Conservation (phyloP, 2,797 vertebrate species). For the Pseudopleuronectes americanus region DNA sequence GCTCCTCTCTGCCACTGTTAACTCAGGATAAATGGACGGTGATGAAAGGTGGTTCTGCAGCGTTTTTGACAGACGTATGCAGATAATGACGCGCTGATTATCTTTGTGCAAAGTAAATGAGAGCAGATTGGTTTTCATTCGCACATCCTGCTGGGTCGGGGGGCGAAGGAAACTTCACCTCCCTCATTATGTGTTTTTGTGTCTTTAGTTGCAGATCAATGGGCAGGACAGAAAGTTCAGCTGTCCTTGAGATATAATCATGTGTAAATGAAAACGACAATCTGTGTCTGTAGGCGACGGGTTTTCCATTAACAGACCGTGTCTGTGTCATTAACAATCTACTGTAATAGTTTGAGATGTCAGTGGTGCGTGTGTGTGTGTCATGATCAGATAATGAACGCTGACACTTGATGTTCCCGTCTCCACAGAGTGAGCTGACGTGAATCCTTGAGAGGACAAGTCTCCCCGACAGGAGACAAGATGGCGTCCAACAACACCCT, state of each 20-base stretch:
- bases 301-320: background rate
- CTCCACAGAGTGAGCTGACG: constrained; percentile 74
- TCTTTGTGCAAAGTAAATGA: too few species aligned
- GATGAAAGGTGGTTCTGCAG: too few species aligned
- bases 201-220: background rate
- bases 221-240: background rate
- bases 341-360: background rate
- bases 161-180: too few species aligned
- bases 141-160: too few species aligned
- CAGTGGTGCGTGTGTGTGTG: background rate
- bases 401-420: constrained; percentile 49
- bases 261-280: background rate
- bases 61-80: too few species aligned
- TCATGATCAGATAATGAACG: constrained; percentile 4
- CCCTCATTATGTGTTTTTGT: background rate
- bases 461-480: constrained; percentile 73
- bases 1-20: too few species aligned
- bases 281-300: too few species aligned
- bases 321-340: too few species aligned
- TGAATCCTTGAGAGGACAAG: constrained; percentile 66
- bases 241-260: background rate
- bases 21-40: too few species aligned
- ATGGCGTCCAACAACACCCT: constrained; percentile 98
- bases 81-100: too few species aligned
- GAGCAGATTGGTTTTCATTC: background rate